phyloP scores from a whole-genome alignment of 2,113 vertebrate species.

The Tursiops truncatus region DNA sequence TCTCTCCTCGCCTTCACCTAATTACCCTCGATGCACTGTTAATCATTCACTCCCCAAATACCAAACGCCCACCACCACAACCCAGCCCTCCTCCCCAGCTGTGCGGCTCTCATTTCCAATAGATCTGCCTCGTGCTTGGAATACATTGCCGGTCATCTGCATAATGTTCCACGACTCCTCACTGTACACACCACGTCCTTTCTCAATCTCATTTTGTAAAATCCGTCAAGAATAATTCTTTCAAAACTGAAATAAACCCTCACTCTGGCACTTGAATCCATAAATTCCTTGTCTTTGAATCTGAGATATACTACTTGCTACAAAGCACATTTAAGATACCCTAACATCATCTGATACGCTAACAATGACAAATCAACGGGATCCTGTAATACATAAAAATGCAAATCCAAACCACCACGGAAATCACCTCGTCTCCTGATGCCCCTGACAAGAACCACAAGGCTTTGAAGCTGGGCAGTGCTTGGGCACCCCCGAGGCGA shows the following conservation, averaged over 20 bases:
- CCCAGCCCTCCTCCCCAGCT: constrained; percentile 44
- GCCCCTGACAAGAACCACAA: background rate
- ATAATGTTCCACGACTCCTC: background rate
- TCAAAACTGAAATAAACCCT: constrained; percentile 58
- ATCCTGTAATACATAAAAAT: constrained; percentile 27
- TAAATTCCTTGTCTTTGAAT: constrained; percentile 59
- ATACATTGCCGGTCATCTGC: constrained; percentile 57
- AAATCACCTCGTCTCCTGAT: background rate
- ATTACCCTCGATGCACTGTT: background rate
- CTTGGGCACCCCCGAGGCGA: background rate
- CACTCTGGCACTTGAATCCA: constrained; percentile 50
- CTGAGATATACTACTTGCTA: constrained; percentile 50
- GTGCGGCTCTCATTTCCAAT: background rate
- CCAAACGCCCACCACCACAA: background rate
- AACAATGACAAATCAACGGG: constrained; percentile 52
- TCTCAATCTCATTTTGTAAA: constrained; percentile 54
- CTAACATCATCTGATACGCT: constrained; percentile 10
- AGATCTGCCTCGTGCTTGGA: constrained; percentile 35
- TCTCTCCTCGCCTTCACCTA: constrained; percentile 28
- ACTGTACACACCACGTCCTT: constrained; percentile 20
- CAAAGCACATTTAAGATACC: constrained; percentile 42
- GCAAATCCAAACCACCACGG: background rate
- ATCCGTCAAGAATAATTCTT: constrained; percentile 66
- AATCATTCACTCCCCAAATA: constrained; percentile 37
- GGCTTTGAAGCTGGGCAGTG: background rate